Percentiles rank a stretch among this genome's conserved stretches.
Evolutionary conservation across 1,140 invertebrate genomes (phyloP).

Genomic region (Nasonia vitripennis): DNA sequence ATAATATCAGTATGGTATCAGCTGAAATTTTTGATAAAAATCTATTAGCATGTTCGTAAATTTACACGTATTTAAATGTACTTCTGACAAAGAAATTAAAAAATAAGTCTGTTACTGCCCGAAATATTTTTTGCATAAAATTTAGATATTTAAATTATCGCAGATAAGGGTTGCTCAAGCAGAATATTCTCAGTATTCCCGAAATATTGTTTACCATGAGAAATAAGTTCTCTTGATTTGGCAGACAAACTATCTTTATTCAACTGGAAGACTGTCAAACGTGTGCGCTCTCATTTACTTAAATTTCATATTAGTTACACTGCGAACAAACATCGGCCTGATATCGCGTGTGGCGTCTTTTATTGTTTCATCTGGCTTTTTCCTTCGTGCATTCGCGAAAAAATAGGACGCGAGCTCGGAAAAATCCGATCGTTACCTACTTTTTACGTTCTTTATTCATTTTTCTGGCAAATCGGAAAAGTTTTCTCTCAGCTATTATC

Average conservation of each 20-base stretch:
- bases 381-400: too few species aligned
- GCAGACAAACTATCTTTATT: slow-evolving; percentile 14
- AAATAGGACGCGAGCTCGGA: too few species aligned
- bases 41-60: too few species aligned
- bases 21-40: too few species aligned
- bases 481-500: neutral
- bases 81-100: too few species aligned
- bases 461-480: slow-evolving; percentile 25
- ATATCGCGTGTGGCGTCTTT: neutral
- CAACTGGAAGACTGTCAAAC: neutral
- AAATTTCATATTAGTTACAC: slow-evolving; percentile 43
- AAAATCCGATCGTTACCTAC: too few species aligned
- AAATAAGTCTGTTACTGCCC: neutral
- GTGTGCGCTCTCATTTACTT: slow-evolving; percentile 25
- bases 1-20: too few species aligned
- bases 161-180: neutral
- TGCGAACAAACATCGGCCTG: neutral
- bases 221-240: neutral
- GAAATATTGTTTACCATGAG: slow-evolving; percentile 1
- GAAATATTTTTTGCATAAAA: neutral
- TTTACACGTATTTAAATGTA: too few species aligned
- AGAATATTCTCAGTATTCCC: slow-evolving; percentile 2
- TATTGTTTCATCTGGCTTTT: neutral
- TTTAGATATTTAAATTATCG: slow-evolving; percentile 7
- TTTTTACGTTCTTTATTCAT: neutral